phyloP scores from a whole-genome alignment of 2,888 invertebrate species.

The Melanotus villosus region DNA sequence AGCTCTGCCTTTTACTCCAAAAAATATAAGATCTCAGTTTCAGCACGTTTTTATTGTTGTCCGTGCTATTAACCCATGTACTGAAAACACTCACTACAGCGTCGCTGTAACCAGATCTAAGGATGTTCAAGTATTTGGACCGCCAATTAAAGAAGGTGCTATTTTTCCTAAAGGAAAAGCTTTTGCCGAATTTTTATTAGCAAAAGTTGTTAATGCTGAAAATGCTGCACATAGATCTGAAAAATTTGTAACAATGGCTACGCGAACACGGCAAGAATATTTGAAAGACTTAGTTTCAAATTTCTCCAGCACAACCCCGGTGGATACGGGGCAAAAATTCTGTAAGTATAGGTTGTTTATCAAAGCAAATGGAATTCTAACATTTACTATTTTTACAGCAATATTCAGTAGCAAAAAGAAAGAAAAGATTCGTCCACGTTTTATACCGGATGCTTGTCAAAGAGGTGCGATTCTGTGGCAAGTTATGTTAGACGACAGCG shows the following conservation, averaged over 20 bases:
- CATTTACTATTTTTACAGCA: conserved; percentile 63
- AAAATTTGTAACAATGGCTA: conserved; percentile 97
- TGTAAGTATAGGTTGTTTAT: conserved; percentile 77
- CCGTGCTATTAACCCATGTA: conserved; percentile 89
- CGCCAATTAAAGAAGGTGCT: conserved; percentile 91
- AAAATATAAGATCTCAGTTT: conserved; percentile 95
- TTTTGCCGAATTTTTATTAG: conserved; percentile 95
- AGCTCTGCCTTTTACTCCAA: conserved; percentile 92
- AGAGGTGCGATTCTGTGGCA: conserved; percentile 89
- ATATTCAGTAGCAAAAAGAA: conserved; percentile 83
- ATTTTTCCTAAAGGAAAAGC: conserved; percentile 90
- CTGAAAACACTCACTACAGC: conserved; percentile 92
- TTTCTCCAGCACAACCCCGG: conserved; percentile 83
- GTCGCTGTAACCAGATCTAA: conserved; percentile 78
- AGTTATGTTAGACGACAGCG: conserved; percentile 81
- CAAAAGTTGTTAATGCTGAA: conserved; percentile 97
- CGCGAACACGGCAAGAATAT: conserved; percentile 94
- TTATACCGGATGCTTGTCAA: conserved; percentile 80
- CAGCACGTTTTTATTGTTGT: conserved; percentile 98
- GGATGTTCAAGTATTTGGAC: conserved; percentile 96
- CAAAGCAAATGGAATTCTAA: too few relatives aligned
- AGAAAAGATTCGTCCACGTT: conserved; percentile 80
- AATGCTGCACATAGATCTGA: conserved; percentile 96
- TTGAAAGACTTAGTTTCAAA: conserved; percentile 93
- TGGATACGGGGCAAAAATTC: conserved; percentile 90